These are phyloP conservation scores for Proteles cristata DNA, from an alignment of 2,113 vertebrate genomes.

Conservation along the genomic window DNA sequence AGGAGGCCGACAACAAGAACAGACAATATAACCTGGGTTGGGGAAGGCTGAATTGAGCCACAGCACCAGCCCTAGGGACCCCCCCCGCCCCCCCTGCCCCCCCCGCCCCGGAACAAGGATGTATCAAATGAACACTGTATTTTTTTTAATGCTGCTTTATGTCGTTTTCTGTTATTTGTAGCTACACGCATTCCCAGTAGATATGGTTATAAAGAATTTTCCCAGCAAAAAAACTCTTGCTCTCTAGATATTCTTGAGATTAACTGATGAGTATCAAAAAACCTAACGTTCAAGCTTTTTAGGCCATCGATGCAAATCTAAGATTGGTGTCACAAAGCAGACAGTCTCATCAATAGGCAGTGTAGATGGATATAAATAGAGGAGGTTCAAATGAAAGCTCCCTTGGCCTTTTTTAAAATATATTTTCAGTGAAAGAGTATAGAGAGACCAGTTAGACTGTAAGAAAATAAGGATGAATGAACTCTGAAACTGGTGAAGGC, in stretches of 20 bases:
- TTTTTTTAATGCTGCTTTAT: not conserved
- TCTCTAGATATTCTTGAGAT: not conserved
- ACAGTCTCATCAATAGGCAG: not conserved
- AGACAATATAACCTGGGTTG: not conserved
- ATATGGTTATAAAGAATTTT: not conserved
- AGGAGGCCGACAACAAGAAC: not conserved
- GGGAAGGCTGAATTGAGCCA: not conserved
- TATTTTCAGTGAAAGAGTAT: not conserved
- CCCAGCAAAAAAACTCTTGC: not conserved
- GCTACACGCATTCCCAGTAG: not conserved
- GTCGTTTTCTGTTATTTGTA: not conserved
- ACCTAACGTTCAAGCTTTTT: not conserved
- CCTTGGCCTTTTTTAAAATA: not conserved
- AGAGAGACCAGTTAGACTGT: not conserved
- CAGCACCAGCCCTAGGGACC: rapidly evolving
- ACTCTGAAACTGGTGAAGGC: rapidly evolving
- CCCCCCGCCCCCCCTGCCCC: too few relatives aligned
- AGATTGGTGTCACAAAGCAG: not conserved
- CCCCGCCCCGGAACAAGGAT: too few relatives aligned
- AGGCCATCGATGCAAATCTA: not conserved
- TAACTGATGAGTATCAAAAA: not conserved
- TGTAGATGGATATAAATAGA: not conserved
- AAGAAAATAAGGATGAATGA: not conserved
- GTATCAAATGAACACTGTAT: not conserved
- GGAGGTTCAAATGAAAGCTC: not conserved